Conservation (phyloP, 2,797 vertebrate genomes). For the Aulostomus chinensis region DNA sequence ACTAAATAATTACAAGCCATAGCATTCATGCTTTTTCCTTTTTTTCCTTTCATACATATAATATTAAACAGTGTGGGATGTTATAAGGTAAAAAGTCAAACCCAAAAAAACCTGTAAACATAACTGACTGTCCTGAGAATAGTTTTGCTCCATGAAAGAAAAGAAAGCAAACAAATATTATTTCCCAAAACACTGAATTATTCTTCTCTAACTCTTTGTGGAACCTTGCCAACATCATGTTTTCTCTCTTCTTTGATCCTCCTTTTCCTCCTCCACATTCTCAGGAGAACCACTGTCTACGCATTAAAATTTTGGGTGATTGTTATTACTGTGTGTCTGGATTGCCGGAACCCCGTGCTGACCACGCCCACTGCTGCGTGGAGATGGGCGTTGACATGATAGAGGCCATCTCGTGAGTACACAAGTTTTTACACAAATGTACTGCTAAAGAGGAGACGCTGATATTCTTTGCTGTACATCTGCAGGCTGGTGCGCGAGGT, state of each 20-base stretch:
- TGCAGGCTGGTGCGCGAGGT: conserved; percentile 93
- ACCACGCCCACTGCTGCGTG: conserved; percentile 97
- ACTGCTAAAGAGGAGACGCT: not conserved
- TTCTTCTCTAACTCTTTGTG: no score
- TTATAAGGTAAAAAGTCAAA: no score
- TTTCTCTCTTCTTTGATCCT: not conserved
- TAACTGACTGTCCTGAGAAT: no score
- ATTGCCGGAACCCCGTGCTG: conserved; percentile 90
- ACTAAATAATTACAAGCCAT: no score
- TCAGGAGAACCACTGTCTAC: conserved; percentile 95
- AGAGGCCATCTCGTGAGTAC: conserved; percentile 93
- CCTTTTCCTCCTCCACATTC: not conserved
- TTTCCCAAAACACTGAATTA: no score
- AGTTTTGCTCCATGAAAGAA: no score
- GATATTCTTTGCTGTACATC: not conserved
- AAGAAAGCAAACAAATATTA: no score
- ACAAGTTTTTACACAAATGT: not conserved
- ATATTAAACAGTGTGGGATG: no score
- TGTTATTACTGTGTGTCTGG: conserved; percentile 98
- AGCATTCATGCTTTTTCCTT: no score
- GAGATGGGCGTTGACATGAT: conserved; percentile 99
- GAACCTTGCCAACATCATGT: not conserved
- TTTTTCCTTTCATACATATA: no score
- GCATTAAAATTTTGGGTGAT: conserved; percentile 97
- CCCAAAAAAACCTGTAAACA: no score